phyloP scores from a whole-genome alignment of 2,797 vertebrate species.

The Ispidina lecontei region DNA sequence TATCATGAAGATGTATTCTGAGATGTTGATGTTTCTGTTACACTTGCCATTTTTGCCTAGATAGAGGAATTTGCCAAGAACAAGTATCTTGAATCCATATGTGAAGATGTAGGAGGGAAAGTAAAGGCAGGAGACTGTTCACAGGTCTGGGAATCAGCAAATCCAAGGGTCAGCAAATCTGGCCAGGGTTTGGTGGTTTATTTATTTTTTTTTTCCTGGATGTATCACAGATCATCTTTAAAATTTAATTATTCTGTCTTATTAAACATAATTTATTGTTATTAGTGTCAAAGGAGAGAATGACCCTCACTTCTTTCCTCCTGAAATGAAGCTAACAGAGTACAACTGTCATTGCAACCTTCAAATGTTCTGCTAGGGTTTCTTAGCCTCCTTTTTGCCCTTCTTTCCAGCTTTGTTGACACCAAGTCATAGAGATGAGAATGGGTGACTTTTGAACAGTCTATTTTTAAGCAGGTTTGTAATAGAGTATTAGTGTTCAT shows the following conservation, averaged over 20 bases:
- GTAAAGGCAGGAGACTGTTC: neutral
- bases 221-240: neutral
- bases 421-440: neutral
- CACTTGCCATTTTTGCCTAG: neutral
- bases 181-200: neutral
- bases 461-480: constrained; percentile 19
- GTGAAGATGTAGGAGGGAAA: neutral
- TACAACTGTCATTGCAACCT: neutral
- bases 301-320: neutral
- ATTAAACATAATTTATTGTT: neutral
- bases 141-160: neutral
- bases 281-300: neutral
- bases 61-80: neutral
- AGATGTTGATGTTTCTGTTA: neutral
- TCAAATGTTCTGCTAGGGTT: neutral
- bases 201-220: neutral
- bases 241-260: neutral
- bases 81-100: neutral
- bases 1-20: neutral
- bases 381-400: neutral
- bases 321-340: neutral
- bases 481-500: neutral
- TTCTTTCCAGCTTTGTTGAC: constrained; percentile 30
- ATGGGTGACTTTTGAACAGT: neutral
- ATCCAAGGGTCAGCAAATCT: neutral